Evolutionary conservation across 2,888 invertebrate genomes (phyloP).

Genomic region (Dendrolimus houi): DNA sequence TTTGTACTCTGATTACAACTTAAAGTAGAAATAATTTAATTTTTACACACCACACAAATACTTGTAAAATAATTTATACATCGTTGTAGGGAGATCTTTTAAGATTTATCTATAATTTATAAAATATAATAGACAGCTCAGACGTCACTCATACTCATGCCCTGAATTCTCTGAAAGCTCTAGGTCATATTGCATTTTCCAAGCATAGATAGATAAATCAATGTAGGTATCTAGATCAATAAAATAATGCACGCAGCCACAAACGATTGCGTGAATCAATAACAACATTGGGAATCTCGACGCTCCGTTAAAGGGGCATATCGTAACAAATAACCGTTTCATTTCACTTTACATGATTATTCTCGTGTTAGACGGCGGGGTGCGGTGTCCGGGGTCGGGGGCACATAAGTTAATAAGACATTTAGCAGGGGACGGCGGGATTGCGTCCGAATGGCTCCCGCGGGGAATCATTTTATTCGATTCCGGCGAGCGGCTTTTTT

Average conservation of each 20-base stretch:
- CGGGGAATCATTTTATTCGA: slow-evolving; percentile 85
- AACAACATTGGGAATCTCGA: slow-evolving; percentile 47
- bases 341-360: slow-evolving; percentile 77
- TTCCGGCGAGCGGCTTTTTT: slow-evolving; percentile 77
- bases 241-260: slow-evolving; percentile 8
- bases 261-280: slow-evolving; percentile 55
- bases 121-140: too few species aligned
- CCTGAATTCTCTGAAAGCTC: too few species aligned
- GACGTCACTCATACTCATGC: too few species aligned
- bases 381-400: slow-evolving; percentile 38
- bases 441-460: slow-evolving; percentile 82
- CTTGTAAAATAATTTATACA: too few species aligned
- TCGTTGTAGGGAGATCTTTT: too few species aligned
- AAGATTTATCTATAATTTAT: too few species aligned
- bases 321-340: slow-evolving; percentile 75
- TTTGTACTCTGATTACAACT: too few species aligned
- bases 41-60: too few species aligned
- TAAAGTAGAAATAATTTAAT: too few species aligned
- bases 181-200: too few species aligned
- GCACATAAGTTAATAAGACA: slow-evolving; percentile 75
- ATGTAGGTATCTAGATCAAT: too few species aligned
- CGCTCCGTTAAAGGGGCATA: slow-evolving; percentile 63
- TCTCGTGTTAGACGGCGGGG: slow-evolving; percentile 55
- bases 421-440: slow-evolving; percentile 76
- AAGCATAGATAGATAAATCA: too few species aligned